Evolutionary conservation across 1,140 invertebrate species (phyloP).

Genomic region (Steinernema feltiae): DNA sequence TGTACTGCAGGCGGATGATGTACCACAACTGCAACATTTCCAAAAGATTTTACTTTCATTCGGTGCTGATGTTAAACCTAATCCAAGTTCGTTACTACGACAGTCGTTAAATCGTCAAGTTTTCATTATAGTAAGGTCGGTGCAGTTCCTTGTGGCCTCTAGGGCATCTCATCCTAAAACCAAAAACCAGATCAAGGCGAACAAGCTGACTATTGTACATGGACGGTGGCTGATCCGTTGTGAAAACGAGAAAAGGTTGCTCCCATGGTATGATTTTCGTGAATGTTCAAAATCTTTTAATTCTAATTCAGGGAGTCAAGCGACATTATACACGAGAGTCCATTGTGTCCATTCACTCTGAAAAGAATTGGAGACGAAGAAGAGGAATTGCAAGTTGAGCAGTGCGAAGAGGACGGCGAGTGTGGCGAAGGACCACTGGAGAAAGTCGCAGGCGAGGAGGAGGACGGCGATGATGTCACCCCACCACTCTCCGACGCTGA

Average conservation of each 20-base stretch:
- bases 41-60: neutral
- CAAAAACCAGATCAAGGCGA: neutral
- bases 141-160: neutral
- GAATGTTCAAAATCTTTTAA: neutral
- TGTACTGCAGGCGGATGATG: neutral
- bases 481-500: conserved; percentile 5
- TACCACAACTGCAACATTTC: neutral
- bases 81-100: neutral
- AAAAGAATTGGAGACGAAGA: neutral
- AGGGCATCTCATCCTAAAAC: neutral
- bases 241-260: neutral
- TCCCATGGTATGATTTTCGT: neutral
- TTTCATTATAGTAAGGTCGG: no score
- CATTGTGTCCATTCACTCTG: neutral
- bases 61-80: neutral
- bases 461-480: neutral
- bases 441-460: neutral
- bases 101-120: no score
- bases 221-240: neutral
- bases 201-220: neutral
- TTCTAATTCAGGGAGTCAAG: neutral
- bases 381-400: neutral
- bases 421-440: no score
- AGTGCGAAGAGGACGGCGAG: neutral
- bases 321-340: neutral